Conservation (phyloP, 2,888 invertebrate species). For the Torymus tubicola region DNA sequence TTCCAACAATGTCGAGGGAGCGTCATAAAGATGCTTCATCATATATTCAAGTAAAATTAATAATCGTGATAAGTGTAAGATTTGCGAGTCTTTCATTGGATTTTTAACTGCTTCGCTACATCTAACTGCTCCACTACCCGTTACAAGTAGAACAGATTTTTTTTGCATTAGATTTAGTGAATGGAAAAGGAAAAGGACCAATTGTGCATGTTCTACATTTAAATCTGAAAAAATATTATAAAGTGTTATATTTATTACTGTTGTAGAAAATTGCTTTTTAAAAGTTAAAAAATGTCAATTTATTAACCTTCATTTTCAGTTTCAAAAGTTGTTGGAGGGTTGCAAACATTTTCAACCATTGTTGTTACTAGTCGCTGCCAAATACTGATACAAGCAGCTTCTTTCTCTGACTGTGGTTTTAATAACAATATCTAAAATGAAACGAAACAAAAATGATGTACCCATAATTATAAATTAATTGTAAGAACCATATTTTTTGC, state of each 20-base stretch:
- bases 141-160: conserved; percentile 91
- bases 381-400: conserved; percentile 92
- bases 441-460: conserved; percentile 16
- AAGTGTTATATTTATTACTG: conserved; percentile 13
- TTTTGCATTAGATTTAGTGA: conserved; percentile 97
- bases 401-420: conserved; percentile 90
- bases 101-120: conserved; percentile 82
- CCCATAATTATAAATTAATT: conserved; percentile 7
- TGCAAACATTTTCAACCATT: conserved; percentile 89
- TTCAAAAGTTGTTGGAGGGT: conserved; percentile 81
- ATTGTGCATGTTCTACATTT: conserved; percentile 96
- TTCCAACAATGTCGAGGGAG: conserved; percentile 89
- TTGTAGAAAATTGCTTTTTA: conserved; percentile 33
- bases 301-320: conserved; percentile 84
- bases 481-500: conserved; percentile 14
- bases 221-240: conserved; percentile 81
- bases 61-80: conserved; percentile 89
- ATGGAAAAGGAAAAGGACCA: conserved; percentile 95
- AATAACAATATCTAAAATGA: conserved; percentile 82
- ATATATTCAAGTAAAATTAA: conserved; percentile 94
- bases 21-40: conserved; percentile 96
- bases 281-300: neutral
- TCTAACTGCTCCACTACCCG: conserved; percentile 85
- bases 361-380: conserved; percentile 95
- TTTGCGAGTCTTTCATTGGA: conserved; percentile 82